Percentiles rank a stretch among this genome's conserved stretches.
These are phyloP conservation scores for Folsomia manolachei DNA, from an alignment of 2,888 invertebrate species.

Conservation along the genomic window DNA sequence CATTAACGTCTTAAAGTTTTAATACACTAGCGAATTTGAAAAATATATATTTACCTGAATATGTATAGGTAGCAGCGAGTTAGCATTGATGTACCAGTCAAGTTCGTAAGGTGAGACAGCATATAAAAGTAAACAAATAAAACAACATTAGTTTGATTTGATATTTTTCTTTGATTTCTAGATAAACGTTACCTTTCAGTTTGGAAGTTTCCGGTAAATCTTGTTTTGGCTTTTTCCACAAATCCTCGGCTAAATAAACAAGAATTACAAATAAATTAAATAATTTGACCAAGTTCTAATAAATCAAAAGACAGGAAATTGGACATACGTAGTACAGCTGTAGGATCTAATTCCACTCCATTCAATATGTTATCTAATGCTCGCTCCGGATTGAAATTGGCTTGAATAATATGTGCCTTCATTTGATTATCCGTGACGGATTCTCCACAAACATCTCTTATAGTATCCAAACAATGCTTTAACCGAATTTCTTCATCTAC, in stretches of 20 bases:
- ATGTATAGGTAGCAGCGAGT: no score
- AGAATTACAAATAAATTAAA: not conserved
- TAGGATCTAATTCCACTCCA: conserved; percentile 54
- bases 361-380: conserved; percentile 71
- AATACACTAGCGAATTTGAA: no score
- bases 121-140: not conserved
- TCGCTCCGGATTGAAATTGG: conserved; percentile 70
- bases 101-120: not conserved
- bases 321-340: conserved; percentile 20
- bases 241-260: not conserved
- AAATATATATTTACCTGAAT: not conserved
- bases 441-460: conserved; percentile 76
- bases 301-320: no score
- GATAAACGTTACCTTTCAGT: no score
- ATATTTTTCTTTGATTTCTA: no score
- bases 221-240: conserved; percentile 5
- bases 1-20: not conserved
- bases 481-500: conserved; percentile 72
- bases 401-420: conserved; percentile 67
- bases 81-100: no score
- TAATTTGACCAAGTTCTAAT: not conserved
- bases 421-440: conserved; percentile 70
- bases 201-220: not conserved
- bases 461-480: conserved; percentile 77
- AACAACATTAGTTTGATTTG: not conserved